phyloP scores from a whole-genome alignment of 2,797 vertebrate genomes.

The Cetoscarus ocellatus region DNA sequence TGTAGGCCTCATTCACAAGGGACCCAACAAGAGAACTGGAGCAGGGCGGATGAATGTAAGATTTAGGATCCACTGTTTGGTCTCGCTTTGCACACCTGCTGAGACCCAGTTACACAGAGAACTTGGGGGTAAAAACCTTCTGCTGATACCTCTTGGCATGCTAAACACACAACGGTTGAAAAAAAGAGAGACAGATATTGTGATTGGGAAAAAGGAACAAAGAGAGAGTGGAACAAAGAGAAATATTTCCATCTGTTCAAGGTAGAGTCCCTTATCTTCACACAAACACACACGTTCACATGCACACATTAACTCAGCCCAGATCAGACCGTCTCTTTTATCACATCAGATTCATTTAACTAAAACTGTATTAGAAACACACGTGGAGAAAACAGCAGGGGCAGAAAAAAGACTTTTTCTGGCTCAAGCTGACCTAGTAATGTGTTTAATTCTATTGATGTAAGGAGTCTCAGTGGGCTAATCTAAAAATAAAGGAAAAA shows the following conservation, averaged over 20 bases:
- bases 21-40: constrained; percentile 42
- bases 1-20: constrained; percentile 47
- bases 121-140: constrained; percentile 39
- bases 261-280: constrained; percentile 32
- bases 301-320: constrained; percentile 5
- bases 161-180: constrained; percentile 45
- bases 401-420: background rate
- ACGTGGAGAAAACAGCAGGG: constrained; percentile 18
- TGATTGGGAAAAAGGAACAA: constrained; percentile 50
- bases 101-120: constrained; percentile 43
- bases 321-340: constrained; percentile 10
- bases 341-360: constrained; percentile 22
- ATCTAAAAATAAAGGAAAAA: constrained; percentile 4
- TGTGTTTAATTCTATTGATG: constrained; percentile 23
- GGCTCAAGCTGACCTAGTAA: constrained; percentile 1
- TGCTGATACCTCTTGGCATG: constrained; percentile 51
- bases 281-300: constrained; percentile 17
- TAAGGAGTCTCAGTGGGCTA: constrained; percentile 13
- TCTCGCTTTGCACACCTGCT: constrained; percentile 33
- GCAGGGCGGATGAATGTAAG: constrained; percentile 37
- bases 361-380: constrained; percentile 22
- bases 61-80: constrained; percentile 42
- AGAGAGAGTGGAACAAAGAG: constrained; percentile 54
- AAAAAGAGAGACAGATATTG: constrained; percentile 47
- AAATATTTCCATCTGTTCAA: constrained; percentile 54